Conservation (phyloP, 1,140 invertebrate genomes). For the Bombus pyrosoma region DNA sequence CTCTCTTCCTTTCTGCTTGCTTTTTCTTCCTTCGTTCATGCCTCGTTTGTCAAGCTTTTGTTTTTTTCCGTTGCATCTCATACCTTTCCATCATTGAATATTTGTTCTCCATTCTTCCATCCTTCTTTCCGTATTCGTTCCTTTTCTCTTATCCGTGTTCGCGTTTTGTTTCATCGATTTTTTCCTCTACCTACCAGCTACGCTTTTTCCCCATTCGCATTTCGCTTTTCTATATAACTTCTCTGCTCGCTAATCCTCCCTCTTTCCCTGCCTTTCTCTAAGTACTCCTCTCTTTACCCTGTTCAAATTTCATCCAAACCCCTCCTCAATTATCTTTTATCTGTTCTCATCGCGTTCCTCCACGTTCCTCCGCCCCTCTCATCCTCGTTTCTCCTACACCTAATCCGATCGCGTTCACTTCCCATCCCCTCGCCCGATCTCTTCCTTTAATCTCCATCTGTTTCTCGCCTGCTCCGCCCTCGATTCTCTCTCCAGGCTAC, state of each 20-base stretch:
- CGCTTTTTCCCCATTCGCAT: not conserved
- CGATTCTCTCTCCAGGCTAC: not conserved
- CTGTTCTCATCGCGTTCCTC: conserved; percentile 24
- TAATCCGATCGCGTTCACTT: conserved; percentile 29
- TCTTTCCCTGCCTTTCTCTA: not conserved
- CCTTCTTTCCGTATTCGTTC: not conserved
- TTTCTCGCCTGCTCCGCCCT: conserved; percentile 13
- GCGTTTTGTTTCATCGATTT: not conserved
- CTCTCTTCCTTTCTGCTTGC: not conserved
- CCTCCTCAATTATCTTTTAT: conserved; percentile 29
- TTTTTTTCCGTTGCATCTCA: not conserved
- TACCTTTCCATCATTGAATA: not conserved
- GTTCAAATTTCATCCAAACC: conserved; percentile 24
- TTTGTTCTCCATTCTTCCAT: not conserved
- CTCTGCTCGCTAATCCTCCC: not conserved
- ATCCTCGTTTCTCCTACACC: conserved; percentile 5
- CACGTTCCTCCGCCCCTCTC: not conserved
- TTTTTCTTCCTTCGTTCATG: not conserved
- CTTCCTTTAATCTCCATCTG: conserved; percentile 43
- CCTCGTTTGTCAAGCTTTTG: not conserved
- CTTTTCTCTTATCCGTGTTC: not conserved
- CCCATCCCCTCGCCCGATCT: not conserved
- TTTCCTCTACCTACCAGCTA: not conserved
- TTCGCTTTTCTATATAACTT: not conserved
- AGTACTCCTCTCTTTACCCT: not conserved